A percentile compares a stretch with the other conserved stretches of the same genome.
These are phyloP conservation scores for Parnassius mnemosyne DNA, from an alignment of 2,888 invertebrate genomes.

Conservation along the genomic window DNA sequence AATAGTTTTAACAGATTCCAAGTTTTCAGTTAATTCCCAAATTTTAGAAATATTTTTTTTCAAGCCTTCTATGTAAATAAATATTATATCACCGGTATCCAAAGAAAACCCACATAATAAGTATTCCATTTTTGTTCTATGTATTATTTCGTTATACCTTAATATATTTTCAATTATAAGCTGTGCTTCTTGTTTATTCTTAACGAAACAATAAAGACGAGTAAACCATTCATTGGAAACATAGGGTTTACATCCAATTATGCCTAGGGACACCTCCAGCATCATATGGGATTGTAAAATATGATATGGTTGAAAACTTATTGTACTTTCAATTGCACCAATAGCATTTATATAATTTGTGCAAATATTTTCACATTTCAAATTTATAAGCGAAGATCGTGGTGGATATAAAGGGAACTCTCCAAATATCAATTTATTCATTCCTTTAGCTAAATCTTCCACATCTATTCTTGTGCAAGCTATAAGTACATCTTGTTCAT, in stretches of 20 bases:
- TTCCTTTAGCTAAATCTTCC: constrained; percentile 44
- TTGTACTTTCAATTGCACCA: constrained; percentile 37
- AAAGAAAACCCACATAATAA: constrained; percentile 62
- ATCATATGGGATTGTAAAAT: constrained; percentile 64
- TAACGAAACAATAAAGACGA: constrained; percentile 53
- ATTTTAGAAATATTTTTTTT: constrained; percentile 57
- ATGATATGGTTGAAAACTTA: constrained; percentile 47
- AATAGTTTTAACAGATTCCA: constrained; percentile 49
- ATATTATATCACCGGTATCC: constrained; percentile 52
- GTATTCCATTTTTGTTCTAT: constrained; percentile 34
- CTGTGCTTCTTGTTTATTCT: constrained; percentile 40
- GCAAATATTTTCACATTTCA: constrained; percentile 47
- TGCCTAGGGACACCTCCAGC: constrained; percentile 59
- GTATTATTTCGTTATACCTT: constrained; percentile 45
- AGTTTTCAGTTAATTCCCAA: constrained; percentile 58
- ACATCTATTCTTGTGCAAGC: constrained; percentile 61
- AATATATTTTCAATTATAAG: constrained; percentile 44
- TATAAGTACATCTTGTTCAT: constrained; percentile 51
- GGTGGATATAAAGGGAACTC: constrained; percentile 63
- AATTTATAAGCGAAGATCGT: constrained; percentile 30
- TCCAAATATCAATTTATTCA: constrained; percentile 49
- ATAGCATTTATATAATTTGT: constrained; percentile 66
- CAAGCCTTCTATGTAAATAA: constrained; percentile 63
- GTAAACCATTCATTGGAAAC: constrained; percentile 44
- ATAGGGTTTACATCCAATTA: constrained; percentile 58